These are phyloP conservation scores for Colossoma macropomum DNA, from an alignment of 2,113 vertebrate species.

Conservation along the genomic window DNA sequence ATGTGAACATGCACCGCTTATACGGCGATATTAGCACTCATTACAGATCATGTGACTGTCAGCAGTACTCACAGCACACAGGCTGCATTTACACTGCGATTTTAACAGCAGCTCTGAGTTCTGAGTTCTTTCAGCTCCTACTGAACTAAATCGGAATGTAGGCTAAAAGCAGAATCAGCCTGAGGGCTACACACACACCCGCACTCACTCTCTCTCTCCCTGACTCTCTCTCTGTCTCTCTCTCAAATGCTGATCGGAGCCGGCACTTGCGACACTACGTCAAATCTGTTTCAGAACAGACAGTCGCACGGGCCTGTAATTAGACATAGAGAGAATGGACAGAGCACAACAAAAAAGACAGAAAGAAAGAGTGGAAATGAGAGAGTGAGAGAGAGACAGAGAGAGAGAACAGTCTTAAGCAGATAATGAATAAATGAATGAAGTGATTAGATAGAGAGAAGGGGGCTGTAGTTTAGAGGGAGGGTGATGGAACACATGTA, in stretches of 20 bases:
- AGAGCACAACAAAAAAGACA: too few relatives aligned
- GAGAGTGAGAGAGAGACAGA: slow-evolving; percentile 35
- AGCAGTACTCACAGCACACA: neutral
- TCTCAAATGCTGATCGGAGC: slow-evolving; percentile 7
- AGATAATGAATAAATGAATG: slow-evolving; percentile 56
- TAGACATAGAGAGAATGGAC: slow-evolving; percentile 15
- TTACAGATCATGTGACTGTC: too few relatives aligned
- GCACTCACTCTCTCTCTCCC: slow-evolving; percentile 4
- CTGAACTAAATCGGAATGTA: slow-evolving; percentile 16
- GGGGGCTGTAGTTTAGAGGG: slow-evolving; percentile 24
- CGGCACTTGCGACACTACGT: slow-evolving; percentile 24
- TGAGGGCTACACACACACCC: neutral
- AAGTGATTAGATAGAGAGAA: slow-evolving; percentile 26
- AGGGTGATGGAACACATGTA: slow-evolving; percentile 44
- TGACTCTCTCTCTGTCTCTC: neutral
- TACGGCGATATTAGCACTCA: too few relatives aligned
- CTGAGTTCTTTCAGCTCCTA: neutral
- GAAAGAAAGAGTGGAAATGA: neutral
- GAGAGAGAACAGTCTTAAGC: slow-evolving; percentile 61
- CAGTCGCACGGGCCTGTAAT: slow-evolving; percentile 24
- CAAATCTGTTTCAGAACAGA: slow-evolving; percentile 42
- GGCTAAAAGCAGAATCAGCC: slow-evolving; percentile 36
- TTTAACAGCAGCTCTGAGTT: neutral
- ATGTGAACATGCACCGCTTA: too few relatives aligned
- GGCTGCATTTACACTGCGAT: neutral